A percentile compares a stretch with the other conserved stretches of the same genome.
Evolutionary conservation across 1,140 invertebrate species (phyloP).

Genomic region (Xylocopa sonorina): DNA sequence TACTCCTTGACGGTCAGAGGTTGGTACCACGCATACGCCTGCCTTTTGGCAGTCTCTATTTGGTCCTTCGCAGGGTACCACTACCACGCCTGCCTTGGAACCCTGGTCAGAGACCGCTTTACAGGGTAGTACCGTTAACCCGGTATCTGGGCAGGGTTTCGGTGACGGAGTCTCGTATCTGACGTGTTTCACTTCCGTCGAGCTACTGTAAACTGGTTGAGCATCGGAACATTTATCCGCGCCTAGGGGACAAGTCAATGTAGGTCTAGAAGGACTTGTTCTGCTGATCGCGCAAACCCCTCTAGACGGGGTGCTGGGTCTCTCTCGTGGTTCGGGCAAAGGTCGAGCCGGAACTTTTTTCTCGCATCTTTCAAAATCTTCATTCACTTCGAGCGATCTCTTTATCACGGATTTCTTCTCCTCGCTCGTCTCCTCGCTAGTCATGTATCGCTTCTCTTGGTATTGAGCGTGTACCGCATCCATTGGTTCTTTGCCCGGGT

Average conservation of each 20-base stretch:
- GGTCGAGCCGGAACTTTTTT: conserved; percentile 36
- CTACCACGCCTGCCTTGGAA: conserved; percentile 74
- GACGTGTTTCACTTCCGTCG: conserved; percentile 74
- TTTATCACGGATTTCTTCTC: conserved; percentile 59
- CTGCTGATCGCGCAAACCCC: conserved; percentile 71
- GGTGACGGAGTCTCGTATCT: conserved; percentile 66
- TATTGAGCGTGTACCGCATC: conserved; percentile 69
- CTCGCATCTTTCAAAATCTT: conserved; percentile 69
- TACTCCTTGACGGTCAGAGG: conserved; percentile 73
- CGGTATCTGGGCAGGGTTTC: conserved; percentile 73
- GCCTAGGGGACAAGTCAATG: conserved; percentile 70
- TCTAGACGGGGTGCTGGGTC: conserved; percentile 25
- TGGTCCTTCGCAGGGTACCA: conserved; percentile 75
- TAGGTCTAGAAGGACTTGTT: conserved; percentile 53
- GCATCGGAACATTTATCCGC: conserved; percentile 60
- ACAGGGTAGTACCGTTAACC: conserved; percentile 76
- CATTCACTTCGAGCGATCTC: conserved; percentile 62
- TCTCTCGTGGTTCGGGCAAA: conserved; percentile 5
- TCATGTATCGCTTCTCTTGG: conserved; percentile 67
- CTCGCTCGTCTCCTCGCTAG: conserved; percentile 67
- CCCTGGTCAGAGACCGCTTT: conserved; percentile 72
- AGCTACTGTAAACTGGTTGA: conserved; percentile 69
- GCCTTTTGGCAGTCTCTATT: conserved; percentile 63
- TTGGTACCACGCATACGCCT: conserved; percentile 75
- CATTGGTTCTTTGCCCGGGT: conserved; percentile 38